Evolutionary conservation across 2,888 invertebrate species (phyloP), one percentile per base, ranked within the genome.

Genomic region (Oegoconia quadripuncta): DNA sequence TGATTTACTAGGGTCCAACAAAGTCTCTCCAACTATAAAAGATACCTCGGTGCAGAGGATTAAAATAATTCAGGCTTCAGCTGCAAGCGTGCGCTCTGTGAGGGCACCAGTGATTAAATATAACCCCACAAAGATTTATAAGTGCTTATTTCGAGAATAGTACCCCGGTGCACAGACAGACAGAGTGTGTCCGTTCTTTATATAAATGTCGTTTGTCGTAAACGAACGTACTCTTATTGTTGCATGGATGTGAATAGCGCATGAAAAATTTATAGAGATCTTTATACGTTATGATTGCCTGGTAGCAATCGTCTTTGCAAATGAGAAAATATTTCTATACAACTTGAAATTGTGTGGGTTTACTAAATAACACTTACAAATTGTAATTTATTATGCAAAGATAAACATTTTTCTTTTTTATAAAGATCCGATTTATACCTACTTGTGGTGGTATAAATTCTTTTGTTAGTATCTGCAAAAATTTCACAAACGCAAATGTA

Each of bases 81-180:
- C 69, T 79, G 66, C 74, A 70, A 78, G 74, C 76, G 75, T 76
- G 76, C 77, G 59, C 69, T 71, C 71, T 71, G 74, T 72, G 74
- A 74, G 75, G 68, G 66, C 73, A 66, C 59, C 47, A 63, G 74
- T 82, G 81, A 84, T 84, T 84, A 84, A 84, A 86, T 82, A 75
- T 76, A 75, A 79, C 73, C 69, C 66, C 63, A 53, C 52, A 50
- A 65, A 83, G 82, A 86, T 86, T 84, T 86, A 86, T 83, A 82
- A 73, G 82, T 77, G 80, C 76, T 81, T 81, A 82, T 80, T 81
- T 73, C 75, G 64, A 67, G 67, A 59, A 53, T 52, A 52, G 52
- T 43, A 50, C 44, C 46, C 47, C 55, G 69, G 53, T 50, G 50
- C 52, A 62, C 54, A 15, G 64, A 74, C 75, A 50, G 52, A 62